Percentiles rank a stretch among this genome's conserved stretches.
Evolutionary conservation across 2,797 vertebrate species (phyloP).

Genomic region (Alcedo atthis): DNA sequence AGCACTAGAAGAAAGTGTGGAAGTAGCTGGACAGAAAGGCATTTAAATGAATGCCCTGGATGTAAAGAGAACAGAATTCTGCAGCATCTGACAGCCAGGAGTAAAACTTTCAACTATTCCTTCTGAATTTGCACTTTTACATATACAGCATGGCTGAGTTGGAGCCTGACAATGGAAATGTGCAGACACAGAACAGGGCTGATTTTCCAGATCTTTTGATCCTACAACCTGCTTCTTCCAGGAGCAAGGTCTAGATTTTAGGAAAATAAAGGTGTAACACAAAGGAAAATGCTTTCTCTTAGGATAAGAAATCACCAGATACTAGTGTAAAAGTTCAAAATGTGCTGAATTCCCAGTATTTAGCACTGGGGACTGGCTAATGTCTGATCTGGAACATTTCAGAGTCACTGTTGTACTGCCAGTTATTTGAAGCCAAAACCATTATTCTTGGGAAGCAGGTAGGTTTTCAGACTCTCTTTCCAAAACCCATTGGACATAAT

Average conservation of each 20-base stretch:
- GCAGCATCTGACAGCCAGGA: background rate
- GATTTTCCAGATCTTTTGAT: constrained; percentile 17
- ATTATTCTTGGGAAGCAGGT: background rate
- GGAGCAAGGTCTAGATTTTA: background rate
- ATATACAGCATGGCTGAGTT: background rate
- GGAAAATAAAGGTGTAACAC: background rate
- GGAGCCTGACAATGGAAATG: background rate
- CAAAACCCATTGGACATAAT: background rate
- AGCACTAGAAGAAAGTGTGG: background rate
- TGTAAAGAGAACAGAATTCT: background rate
- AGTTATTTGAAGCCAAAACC: background rate
- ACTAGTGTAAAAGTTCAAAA: background rate
- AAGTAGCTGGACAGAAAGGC: background rate
- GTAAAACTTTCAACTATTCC: background rate
- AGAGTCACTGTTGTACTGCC: background rate
- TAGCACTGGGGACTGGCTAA: background rate
- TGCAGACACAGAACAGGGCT: background rate
- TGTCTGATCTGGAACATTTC: background rate
- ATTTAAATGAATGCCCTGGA: background rate
- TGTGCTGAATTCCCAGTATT: background rate
- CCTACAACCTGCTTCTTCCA: background rate
- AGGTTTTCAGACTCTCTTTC: background rate
- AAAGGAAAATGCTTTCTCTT: background rate
- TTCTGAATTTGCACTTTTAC: background rate
- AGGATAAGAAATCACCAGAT: background rate